These are phyloP conservation scores for Hippopotamyrus pictus DNA, from an alignment of 2,797 vertebrate species.

Conservation along the genomic window DNA sequence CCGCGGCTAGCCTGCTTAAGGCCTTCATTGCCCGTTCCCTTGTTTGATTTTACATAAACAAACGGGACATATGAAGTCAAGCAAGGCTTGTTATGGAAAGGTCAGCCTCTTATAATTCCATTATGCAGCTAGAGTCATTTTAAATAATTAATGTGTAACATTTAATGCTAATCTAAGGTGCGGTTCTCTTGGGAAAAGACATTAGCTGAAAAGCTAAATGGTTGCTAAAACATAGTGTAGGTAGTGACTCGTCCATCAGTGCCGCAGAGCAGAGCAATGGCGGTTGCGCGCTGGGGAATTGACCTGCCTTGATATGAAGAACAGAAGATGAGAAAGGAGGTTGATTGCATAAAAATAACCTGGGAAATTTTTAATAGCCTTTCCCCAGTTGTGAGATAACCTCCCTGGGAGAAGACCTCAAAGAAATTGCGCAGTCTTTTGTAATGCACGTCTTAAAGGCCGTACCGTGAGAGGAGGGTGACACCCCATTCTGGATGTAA, in stretches of 20 bases:
- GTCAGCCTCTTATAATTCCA: not conserved
- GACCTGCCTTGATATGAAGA: conserved; percentile 26
- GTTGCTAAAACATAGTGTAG: not conserved
- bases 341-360: conserved; percentile 41
- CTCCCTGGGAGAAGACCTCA: conserved; percentile 39
- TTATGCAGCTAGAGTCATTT: not conserved
- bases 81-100: conserved; percentile 13
- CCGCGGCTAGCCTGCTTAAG: not conserved
- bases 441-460: conserved; percentile 36
- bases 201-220: not conserved
- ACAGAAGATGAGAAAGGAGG: conserved; percentile 34
- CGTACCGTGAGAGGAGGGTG: conserved; percentile 20
- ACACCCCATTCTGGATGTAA: conserved; percentile 23
- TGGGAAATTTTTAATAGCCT: conserved; percentile 33
- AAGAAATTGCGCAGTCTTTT: conserved; percentile 36
- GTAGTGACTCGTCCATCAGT: not conserved
- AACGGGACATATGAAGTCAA: not conserved
- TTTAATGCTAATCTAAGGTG: not conserved
- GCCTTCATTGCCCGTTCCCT: not conserved
- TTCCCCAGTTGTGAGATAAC: conserved; percentile 43
- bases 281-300: not conserved
- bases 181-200: not conserved
- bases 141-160: conserved; percentile 8
- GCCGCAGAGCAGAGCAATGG: not conserved
- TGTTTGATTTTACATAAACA: not conserved